Evolutionary conservation across 1,140 invertebrate species (phyloP), one percentile per base, ranked within the genome.

Genomic region (Rhagoletis zephyria): DNA sequence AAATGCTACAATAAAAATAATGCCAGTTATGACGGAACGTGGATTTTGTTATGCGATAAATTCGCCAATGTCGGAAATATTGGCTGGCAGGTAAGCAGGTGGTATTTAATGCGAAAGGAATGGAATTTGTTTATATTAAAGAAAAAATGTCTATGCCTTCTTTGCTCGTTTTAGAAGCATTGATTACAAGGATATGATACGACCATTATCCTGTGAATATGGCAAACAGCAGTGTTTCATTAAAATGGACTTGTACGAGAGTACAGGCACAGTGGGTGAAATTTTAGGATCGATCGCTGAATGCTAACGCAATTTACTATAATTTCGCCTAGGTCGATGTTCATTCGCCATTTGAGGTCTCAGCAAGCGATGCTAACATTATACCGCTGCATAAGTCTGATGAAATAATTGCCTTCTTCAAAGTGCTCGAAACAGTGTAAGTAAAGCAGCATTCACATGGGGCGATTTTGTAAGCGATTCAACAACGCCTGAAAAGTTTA

Each of bases 41-140:
- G 95, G 95, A 16, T 93, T 95, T 85, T 96, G 95, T 89, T 95
- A 95, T 90, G 93, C 94, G 56, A 94, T 95, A 85, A 96, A 96
- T 90, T 95, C 95, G 0, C 90, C 91, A 64, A 91, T 93, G 89
- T 91, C 91, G 1, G 86, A 88, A 5, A 88, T 92, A 10, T n/a
- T 92, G 4, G 88, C 89, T 67, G 91, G 90, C 40, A 89, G 89
- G 91, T 92, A 48, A 88, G 2, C 10, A 56, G 5, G 51, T 56
- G 10, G 51, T 56, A 7, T 30, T 30, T 30, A 30, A 30, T 30
- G 1, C 30, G 30, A 30, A 30, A 30, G 51, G 5, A 56, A 56
- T 56, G 51, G 51, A 56, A 10, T 7, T 5, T 10, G 51, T 56
- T 56, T 63, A 30, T 30, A 30, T 30, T 30, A 30, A 30, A 30